These are phyloP conservation scores for Drosophila oshimai DNA, from an alignment of 1,140 invertebrate genomes.

Conservation along the genomic window DNA sequence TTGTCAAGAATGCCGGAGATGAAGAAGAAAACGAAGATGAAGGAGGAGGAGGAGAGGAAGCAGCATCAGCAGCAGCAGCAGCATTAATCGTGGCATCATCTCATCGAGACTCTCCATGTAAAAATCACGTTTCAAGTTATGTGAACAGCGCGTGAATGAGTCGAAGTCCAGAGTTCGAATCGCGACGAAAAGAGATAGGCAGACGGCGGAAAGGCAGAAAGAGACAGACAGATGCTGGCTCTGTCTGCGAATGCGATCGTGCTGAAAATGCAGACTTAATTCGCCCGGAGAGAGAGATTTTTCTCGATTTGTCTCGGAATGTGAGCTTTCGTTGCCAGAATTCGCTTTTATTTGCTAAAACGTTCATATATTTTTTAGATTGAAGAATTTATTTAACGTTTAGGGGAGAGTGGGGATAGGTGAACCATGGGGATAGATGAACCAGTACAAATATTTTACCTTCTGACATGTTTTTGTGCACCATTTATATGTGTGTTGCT, in stretches of 20 bases:
- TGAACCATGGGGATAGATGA: too few species aligned
- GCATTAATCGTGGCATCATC: conserved; percentile 44
- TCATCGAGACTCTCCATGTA: conserved; percentile 48
- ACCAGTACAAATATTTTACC: too few species aligned
- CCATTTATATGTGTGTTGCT: too few species aligned
- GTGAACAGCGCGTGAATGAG: conserved; percentile 71
- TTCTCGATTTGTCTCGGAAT: conserved; percentile 17
- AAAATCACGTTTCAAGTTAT: conserved; percentile 73
- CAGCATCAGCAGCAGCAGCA: conserved; percentile 23
- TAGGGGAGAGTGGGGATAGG: too few species aligned
- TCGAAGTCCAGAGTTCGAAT: conserved; percentile 41
- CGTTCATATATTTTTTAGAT: too few species aligned
- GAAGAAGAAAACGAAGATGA: conserved; percentile 21
- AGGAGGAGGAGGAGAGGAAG: conserved; percentile 22
- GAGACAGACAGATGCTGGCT: conserved; percentile 1
- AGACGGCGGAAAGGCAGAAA: background rate
- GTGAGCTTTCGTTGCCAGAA: conserved; percentile 12
- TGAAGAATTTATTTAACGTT: too few species aligned
- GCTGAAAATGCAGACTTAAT: conserved; percentile 23
- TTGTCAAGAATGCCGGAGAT: conserved; percentile 60
- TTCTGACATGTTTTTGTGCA: too few species aligned
- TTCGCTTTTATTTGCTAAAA: too few species aligned
- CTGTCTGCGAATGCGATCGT: conserved; percentile 12
- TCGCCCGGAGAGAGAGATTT: background rate
- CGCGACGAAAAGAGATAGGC: background rate